Evolutionary conservation across 2,888 invertebrate genomes (phyloP), one percentile per base, ranked within the genome.

Genomic region (Cantharis rustica): DNA sequence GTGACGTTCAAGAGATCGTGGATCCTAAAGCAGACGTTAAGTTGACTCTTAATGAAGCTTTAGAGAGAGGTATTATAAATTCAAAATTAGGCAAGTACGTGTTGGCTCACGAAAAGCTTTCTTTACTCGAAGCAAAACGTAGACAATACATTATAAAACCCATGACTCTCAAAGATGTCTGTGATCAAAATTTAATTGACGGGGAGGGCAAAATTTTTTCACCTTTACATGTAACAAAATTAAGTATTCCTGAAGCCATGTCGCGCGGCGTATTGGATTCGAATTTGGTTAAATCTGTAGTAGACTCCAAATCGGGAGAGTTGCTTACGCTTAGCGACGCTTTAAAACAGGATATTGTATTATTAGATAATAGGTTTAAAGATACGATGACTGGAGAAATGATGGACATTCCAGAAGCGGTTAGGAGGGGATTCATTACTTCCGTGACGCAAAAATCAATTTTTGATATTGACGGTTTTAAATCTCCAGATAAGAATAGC

Each of bases 381-480:
- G 95, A 97, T 88, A 92, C 92, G 76, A 90, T 92, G 81, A 94
- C 94, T 0, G 92, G 92, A 68, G 94, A 95, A 88, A 89, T 93
- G 15, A 91, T 95, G 78, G 91, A 93, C 17, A 92, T 98, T 79
- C 92, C 93, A 16, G 97, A 98, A 86, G 98, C 98, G 0, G 96
- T 97, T 15, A 94, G 95, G 85, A 93, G 95, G 77, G 98, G 98
- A 80, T 91, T 96, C 68, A 94, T 98, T 75, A 95, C 95, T 23
- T 96, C 96, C 1, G 94, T 97, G 16, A 92, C 94, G 5, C 94
- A 95, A 86, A 94, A 94, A 87, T 95, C 96, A 1, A 95, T 98
- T 82, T 98, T 98, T 86, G 95, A 97, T 87, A 96, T 98, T 78
- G 96, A 97, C 83, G 97, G 95, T 73, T 95, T 97, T 86, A 94